Percentiles rank a stretch among this genome's conserved stretches.
Evolutionary conservation across 2,113 vertebrate species (phyloP).

Genomic region (Plectropomus leopardus): DNA sequence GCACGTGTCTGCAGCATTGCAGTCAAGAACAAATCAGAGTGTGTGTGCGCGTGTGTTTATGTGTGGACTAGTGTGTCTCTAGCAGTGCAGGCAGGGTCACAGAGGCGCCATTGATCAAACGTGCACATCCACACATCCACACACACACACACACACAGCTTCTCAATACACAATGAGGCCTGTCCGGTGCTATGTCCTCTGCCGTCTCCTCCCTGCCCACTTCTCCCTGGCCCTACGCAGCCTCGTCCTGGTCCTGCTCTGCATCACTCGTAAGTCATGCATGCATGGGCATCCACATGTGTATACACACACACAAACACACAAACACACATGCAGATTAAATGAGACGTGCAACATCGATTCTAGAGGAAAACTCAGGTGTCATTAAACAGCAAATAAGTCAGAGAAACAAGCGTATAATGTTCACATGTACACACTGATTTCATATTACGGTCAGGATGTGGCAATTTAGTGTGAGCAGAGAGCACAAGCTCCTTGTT

Average conservation of each 20-base stretch:
- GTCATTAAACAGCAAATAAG: constrained; percentile 43
- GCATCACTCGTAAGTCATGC: constrained; percentile 82
- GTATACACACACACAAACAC: constrained; percentile 11
- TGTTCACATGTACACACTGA: constrained; percentile 7
- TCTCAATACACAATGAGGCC: constrained; percentile 84
- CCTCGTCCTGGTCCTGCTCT: constrained; percentile 80
- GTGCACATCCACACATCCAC: constrained; percentile 34
- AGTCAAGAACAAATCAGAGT: constrained; percentile 59
- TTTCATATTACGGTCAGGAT: constrained; percentile 9
- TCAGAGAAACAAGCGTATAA: constrained; percentile 29
- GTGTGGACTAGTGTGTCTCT: constrained; percentile 52
- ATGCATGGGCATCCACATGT: constrained; percentile 22
- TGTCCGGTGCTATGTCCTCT: constrained; percentile 74
- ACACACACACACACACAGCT: constrained; percentile 32
- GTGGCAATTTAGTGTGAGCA: background rate
- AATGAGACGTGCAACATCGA: constrained; percentile 47
- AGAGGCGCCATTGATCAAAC: constrained; percentile 84
- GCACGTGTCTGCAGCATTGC: constrained; percentile 64
- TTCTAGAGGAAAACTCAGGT: constrained; percentile 36
- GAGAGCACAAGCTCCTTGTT: background rate
- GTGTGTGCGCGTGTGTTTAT: constrained; percentile 31
- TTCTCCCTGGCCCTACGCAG: constrained; percentile 69
- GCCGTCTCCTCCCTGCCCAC: constrained; percentile 64
- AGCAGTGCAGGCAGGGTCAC: constrained; percentile 72
- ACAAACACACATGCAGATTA: constrained; percentile 5